Evolutionary conservation across 2,888 invertebrate species (phyloP), one percentile per base, ranked within the genome.

Genomic region (Mystacides longicornis): DNA sequence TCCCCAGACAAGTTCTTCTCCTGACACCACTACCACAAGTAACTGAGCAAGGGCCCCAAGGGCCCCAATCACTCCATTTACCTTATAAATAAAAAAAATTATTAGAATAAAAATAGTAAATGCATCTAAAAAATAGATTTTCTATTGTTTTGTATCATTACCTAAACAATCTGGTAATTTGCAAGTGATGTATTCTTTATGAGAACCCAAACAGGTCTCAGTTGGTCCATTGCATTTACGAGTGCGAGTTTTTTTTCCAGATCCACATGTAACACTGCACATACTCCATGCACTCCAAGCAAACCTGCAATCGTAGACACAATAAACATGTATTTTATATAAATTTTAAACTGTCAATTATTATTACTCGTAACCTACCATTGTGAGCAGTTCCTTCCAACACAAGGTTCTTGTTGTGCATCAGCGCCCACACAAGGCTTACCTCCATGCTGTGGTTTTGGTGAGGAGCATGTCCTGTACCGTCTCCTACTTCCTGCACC

Each of bases 281-380:
- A 67, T 59, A 5, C 75, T 73, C 83, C 83, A 84, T 0, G 64
- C 62, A 2, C 78, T 73, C 83, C 83, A 83, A 1, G 64, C 54
- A 0, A 76, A 74, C 79, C 80, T 77, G 0, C 64, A 54, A 27
- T 16, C 16, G 14, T 4, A 65, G 20, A 7, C 14, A 7, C 11
- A 27, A 27, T 7, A 27, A 7, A 37, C 37, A 37, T 37, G 37
- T 37, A 37, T 4, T 33, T 33, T 2, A 37, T 20, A 20, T 7
- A 33, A 11, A 22, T 23, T 22, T 27, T 27, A 7, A 27, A 7
- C 7, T 27, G 11, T 31, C 14, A 50, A 18, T 27, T 11, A 27
- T 11, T 7, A 7, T 27, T 27, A 27, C 11, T 7, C 11, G 7
- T 27, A 9, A 45, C 37, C 64, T 64, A 68, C 69, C 70, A 69